A percentile compares a stretch with the other conserved stretches of the same genome.
Evolutionary conservation across 2,797 vertebrate species (phyloP).

Genomic region (Tenualosa thibaudeaui): DNA sequence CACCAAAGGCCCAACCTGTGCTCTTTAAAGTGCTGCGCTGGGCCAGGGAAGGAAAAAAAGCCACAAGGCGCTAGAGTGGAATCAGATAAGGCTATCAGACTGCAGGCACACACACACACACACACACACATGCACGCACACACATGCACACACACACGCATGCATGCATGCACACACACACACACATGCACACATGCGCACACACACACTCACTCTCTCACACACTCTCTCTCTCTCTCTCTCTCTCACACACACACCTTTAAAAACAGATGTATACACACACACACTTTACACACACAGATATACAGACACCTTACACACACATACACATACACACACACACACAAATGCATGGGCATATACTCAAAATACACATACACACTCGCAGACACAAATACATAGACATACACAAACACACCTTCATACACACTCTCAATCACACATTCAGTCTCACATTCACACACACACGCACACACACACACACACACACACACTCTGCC

Average conservation of each 20-base stretch:
- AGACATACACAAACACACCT: neutral
- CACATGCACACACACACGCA: neutral
- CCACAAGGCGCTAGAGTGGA: conserved; percentile 76
- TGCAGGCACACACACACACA: conserved; percentile 67
- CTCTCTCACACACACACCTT: conserved; percentile 39
- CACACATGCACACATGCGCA: neutral
- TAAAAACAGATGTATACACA: too few relatives aligned
- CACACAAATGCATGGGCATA: neutral
- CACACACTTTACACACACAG: neutral
- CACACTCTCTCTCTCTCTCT: neutral
- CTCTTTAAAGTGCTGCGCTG: conserved; percentile 66
- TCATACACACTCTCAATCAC: conserved; percentile 57
- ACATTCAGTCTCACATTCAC: conserved; percentile 29
- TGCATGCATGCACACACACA: neutral
- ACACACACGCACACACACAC: neutral
- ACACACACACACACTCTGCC: conserved; percentile 66
- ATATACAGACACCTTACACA: neutral
- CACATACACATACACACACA: neutral
- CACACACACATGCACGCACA: neutral
- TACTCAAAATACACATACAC: neutral
- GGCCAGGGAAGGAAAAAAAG: conserved; percentile 61
- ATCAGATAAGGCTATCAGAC: conserved; percentile 90
- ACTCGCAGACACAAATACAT: neutral
- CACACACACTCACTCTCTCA: neutral
- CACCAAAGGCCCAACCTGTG: conserved; percentile 83